Conservation (phyloP, 2,888 invertebrate genomes). For the Ceriagrion tenellum region DNA sequence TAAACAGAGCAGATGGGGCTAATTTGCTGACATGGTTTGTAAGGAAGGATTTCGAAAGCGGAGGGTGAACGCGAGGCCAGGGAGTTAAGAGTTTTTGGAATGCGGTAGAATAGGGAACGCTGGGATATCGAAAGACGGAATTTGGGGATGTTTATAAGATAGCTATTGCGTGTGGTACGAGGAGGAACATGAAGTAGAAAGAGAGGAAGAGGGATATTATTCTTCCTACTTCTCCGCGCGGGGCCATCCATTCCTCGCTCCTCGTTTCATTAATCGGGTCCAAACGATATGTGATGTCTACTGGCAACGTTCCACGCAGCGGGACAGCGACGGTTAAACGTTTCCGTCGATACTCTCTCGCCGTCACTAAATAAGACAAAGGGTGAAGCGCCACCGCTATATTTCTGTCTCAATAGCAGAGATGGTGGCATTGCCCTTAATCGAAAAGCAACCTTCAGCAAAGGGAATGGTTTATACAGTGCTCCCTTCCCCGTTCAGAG, state of each 20-base stretch:
- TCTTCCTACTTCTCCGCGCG: no score
- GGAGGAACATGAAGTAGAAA: no score
- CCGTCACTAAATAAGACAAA: not conserved
- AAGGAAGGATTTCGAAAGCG: no score
- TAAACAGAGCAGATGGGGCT: no score
- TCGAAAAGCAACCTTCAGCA: slow-evolving; percentile 3
- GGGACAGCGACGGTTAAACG: not conserved
- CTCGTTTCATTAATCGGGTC: slow-evolving; percentile 42
- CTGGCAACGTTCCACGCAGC: slow-evolving; percentile 45
- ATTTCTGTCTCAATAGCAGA: slow-evolving; percentile 31
- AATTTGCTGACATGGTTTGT: no score
- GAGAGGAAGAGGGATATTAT: no score
- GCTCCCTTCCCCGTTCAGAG: not conserved
- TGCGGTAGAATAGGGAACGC: no score
- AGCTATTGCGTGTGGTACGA: no score
- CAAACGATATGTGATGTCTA: slow-evolving; percentile 32
- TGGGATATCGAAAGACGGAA: no score
- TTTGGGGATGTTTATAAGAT: no score
- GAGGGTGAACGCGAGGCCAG: no score
- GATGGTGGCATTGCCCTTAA: slow-evolving; percentile 14
- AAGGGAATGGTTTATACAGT: slow-evolving; percentile 18
- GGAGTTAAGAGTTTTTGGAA: no score
- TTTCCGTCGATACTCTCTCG: not conserved
- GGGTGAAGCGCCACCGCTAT: not conserved
- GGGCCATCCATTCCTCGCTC: not conserved